Percentiles rank a stretch among this genome's conserved stretches.
phyloP scores from a whole-genome alignment of 37 sponge, comb jelly and placozoan species.

The Hormiphora californensis region DNA sequence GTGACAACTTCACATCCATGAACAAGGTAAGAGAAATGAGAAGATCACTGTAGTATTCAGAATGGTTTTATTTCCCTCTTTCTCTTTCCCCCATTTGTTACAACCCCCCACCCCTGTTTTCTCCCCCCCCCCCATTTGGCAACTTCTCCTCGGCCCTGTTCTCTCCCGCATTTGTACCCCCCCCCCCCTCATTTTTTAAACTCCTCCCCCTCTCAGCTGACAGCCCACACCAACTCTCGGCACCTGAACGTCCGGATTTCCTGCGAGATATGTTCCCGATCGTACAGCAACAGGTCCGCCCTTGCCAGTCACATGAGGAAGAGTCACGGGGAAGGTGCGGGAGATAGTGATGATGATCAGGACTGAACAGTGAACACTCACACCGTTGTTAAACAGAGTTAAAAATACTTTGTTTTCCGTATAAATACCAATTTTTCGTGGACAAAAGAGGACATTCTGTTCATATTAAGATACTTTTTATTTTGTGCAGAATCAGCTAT shows the following conservation, averaged over 20 bases:
- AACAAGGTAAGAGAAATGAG: background rate
- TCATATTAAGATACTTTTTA: too few species aligned
- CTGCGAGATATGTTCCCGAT: conserved; percentile 2
- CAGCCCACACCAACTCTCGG: conserved; percentile 34
- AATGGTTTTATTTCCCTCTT: too few species aligned
- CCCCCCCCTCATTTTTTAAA: background rate
- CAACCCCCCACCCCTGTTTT: background rate
- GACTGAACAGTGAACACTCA: too few species aligned
- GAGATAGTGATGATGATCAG: too few species aligned
- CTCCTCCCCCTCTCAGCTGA: background rate
- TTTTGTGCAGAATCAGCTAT: too few species aligned
- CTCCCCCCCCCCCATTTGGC: background rate
- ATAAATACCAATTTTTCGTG: too few species aligned
- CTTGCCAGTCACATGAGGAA: conserved; percentile 26
- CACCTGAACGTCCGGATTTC: conserved; percentile 38
- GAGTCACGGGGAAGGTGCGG: background rate
- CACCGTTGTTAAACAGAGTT: too few species aligned
- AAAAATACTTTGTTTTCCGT: too few species aligned
- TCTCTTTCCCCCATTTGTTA: too few species aligned
- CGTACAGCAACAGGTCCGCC: conserved; percentile 19
- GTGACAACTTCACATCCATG: conserved; percentile 15
- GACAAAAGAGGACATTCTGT: too few species aligned
- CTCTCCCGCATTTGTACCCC: background rate
- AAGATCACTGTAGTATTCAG: too few species aligned
- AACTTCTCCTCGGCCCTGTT: background rate